Conservation (phyloP, 2,888 invertebrate genomes). For the Pasiphila rectangulata region DNA sequence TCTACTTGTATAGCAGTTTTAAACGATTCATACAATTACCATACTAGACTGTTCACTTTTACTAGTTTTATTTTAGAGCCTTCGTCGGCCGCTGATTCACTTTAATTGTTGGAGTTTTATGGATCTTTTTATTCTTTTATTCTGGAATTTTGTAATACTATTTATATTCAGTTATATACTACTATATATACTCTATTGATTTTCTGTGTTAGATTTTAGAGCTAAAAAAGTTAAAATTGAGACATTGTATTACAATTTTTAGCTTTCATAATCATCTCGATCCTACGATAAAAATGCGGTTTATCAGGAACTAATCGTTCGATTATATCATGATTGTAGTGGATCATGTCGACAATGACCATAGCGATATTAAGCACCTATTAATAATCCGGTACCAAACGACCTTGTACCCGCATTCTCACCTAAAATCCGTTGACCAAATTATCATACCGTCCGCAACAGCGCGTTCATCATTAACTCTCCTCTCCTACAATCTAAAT, state of each 20-base stretch:
- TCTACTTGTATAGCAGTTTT: conserved; percentile 16
- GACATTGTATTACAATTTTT: too few relatives aligned
- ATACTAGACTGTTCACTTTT: conserved; percentile 30
- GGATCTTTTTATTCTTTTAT: not conserved
- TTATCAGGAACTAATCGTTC: not conserved
- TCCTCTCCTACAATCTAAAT: conserved; percentile 19
- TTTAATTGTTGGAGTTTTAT: conserved; percentile 21
- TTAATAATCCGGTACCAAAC: conserved; percentile 43
- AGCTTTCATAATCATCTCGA: too few relatives aligned
- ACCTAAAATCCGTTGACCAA: conserved; percentile 57
- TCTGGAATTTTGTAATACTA: not conserved
- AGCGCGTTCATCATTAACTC: conserved; percentile 24
- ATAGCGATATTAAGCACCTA: conserved; percentile 23
- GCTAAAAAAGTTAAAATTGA: too few relatives aligned
- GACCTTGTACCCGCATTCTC: conserved; percentile 54
- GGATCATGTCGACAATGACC: conserved; percentile 9
- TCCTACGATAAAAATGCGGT: too few relatives aligned
- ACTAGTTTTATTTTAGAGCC: conserved; percentile 20
- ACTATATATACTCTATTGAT: too few relatives aligned
- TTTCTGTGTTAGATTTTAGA: too few relatives aligned
- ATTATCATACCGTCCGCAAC: conserved; percentile 45
- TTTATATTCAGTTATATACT: too few relatives aligned
- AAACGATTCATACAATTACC: conserved; percentile 30
- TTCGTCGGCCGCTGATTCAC: conserved; percentile 16
- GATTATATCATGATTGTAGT: not conserved